Conservation (phyloP, 1,140 invertebrate species). For the Steinernema feltiae region DNA sequence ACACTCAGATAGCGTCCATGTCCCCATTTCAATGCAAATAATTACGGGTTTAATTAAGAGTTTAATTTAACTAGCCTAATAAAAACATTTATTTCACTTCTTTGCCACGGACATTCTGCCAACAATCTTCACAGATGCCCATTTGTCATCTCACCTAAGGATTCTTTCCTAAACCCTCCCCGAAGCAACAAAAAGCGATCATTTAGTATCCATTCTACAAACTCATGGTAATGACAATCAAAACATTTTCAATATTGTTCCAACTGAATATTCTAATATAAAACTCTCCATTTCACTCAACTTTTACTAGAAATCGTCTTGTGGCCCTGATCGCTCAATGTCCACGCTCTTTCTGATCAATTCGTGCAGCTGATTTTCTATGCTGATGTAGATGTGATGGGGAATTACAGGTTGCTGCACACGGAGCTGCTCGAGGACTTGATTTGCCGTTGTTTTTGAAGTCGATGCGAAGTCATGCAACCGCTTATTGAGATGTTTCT, state of each 20-base stretch:
- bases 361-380: slow-evolving; percentile 2
- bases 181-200: no score
- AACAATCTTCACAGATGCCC: no score
- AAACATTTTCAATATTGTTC: no score
- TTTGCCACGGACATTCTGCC: no score
- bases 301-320: not conserved
- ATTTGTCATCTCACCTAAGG: no score
- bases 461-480: not conserved
- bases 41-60: no score
- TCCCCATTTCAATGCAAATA: not conserved
- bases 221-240: no score
- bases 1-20: not conserved
- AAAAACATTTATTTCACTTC: no score
- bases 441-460: not conserved
- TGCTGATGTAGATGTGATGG: not conserved
- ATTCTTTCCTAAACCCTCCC: no score
- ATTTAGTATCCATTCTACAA: no score
- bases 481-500: not conserved
- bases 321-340: not conserved
- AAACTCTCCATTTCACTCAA: not conserved
- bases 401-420: not conserved
- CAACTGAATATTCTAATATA: no score
- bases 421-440: not conserved
- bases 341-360: not conserved
- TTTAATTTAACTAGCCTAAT: no score